Percentiles rank a stretch among this genome's conserved stretches.
Conservation (phyloP, 2,888 invertebrate genomes). For the Aethes cnicana region DNA sequence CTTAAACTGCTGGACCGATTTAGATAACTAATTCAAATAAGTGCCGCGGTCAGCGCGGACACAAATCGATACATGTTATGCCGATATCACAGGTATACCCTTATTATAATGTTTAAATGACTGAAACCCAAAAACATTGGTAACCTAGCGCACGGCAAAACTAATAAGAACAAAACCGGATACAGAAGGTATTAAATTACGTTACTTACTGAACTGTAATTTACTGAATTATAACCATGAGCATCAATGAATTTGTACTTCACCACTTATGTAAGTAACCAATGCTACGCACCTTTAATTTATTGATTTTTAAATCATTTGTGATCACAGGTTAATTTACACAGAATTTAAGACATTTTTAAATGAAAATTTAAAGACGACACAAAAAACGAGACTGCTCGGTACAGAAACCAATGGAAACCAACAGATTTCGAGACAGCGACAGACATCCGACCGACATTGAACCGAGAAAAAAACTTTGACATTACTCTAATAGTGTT, state of each 20-base stretch:
- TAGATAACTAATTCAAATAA: too few relatives aligned
- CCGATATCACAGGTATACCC: too few relatives aligned
- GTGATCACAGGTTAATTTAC: not conserved
- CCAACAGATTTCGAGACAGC: not conserved
- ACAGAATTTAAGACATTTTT: constrained; percentile 5
- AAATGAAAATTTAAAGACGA: not conserved
- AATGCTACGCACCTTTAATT: constrained; percentile 10
- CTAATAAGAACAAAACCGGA: not conserved
- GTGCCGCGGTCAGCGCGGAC: too few relatives aligned
- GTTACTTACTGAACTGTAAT: constrained; percentile 1
- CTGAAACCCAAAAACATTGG: too few relatives aligned
- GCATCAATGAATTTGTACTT: constrained; percentile 1
- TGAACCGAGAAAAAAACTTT: too few relatives aligned
- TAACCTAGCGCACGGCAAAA: not conserved
- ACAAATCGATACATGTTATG: too few relatives aligned
- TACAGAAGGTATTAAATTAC: not conserved
- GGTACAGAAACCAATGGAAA: too few relatives aligned
- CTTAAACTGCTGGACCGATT: too few relatives aligned
- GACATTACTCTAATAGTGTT: too few relatives aligned
- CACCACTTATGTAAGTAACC: constrained; percentile 18
- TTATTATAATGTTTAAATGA: too few relatives aligned
- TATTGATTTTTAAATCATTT: constrained; percentile 1
- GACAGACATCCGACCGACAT: not conserved
- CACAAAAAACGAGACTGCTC: too few relatives aligned
- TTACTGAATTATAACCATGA: constrained; percentile 4